These are phyloP conservation scores for Botia almorhae DNA, from an alignment of 2,797 vertebrate genomes.

Conservation along the genomic window DNA sequence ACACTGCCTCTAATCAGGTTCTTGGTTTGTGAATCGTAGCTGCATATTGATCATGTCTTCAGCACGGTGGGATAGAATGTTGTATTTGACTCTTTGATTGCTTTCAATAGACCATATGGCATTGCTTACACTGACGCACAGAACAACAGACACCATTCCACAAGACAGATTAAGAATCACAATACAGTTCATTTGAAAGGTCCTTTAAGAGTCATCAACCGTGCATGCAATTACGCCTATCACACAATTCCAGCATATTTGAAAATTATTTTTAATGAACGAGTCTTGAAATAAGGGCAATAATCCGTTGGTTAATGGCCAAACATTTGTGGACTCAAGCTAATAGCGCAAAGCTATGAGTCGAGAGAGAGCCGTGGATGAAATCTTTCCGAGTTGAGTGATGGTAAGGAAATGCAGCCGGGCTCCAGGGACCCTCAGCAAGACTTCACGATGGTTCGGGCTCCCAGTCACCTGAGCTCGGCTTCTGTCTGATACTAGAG, in stretches of 20 bases:
- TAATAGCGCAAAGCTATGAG: constrained; percentile 22
- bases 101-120: constrained; percentile 19
- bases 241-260: neutral
- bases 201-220: constrained; percentile 22
- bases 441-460: constrained; percentile 52
- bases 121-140: constrained; percentile 5
- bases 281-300: constrained; percentile 38
- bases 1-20: constrained; percentile 46
- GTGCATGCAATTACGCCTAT: neutral
- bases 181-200: constrained; percentile 20
- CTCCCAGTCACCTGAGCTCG: constrained; percentile 74
- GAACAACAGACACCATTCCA: constrained; percentile 25
- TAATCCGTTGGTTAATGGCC: constrained; percentile 28
- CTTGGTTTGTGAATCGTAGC: constrained; percentile 42
- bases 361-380: constrained; percentile 43
- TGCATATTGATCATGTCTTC: constrained; percentile 44
- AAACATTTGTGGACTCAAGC: constrained; percentile 39
- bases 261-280: constrained; percentile 20
- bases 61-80: constrained; percentile 26
- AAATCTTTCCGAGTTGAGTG: constrained; percentile 47
- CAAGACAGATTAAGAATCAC: constrained; percentile 25
- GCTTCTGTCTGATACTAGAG: constrained; percentile 77
- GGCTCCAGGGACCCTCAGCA: constrained; percentile 46
- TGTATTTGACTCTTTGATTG: constrained; percentile 34
- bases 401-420: constrained; percentile 50